phyloP scores from a whole-genome alignment of 2,797 vertebrate species.

The Leuciscus waleckii region DNA sequence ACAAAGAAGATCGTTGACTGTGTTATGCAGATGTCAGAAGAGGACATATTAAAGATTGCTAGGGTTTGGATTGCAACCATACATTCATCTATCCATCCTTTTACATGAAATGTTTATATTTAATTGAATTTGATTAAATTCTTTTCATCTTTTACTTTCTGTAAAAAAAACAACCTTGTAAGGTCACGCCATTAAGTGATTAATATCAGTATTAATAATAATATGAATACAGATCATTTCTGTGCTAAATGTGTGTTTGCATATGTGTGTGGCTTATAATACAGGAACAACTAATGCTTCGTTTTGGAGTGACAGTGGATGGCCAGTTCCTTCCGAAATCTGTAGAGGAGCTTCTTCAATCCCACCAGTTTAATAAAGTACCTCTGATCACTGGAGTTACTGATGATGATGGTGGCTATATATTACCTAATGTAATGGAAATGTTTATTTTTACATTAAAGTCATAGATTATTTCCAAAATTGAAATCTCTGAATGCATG shows the following conservation, averaged over 20 bases:
- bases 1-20: conserved; percentile 72
- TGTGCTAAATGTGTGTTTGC: neutral
- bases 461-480: neutral
- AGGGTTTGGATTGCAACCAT: neutral
- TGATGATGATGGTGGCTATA: conserved; percentile 73
- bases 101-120: neutral
- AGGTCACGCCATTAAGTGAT: neutral
- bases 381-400: conserved; percentile 78
- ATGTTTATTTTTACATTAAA: neutral
- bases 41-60: conserved; percentile 52
- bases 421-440: conserved; percentile 67
- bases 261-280: neutral
- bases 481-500: neutral
- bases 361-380: conserved; percentile 68
- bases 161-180: neutral
- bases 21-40: conserved; percentile 66
- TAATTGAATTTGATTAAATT: neutral
- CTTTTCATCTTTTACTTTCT: neutral
- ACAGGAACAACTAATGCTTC: conserved; percentile 53
- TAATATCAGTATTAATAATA: neutral
- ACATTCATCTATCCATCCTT: neutral
- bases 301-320: conserved; percentile 56
- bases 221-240: neutral
- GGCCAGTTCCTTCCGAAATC: conserved; percentile 72
- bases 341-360: conserved; percentile 62